Evolutionary conservation across 2,888 invertebrate species (phyloP).

Genomic region (Eupithecia dodoneata): DNA sequence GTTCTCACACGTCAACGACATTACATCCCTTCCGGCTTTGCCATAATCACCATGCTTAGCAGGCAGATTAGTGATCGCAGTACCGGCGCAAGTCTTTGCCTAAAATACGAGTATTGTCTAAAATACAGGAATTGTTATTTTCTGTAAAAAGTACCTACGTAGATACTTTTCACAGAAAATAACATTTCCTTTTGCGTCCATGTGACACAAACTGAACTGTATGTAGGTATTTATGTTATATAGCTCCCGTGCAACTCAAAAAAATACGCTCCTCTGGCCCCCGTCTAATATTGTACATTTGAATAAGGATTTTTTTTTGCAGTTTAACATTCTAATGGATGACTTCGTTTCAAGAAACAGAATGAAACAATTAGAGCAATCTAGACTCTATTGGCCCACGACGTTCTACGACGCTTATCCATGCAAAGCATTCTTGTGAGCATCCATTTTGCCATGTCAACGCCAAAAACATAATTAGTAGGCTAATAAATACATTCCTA

Average conservation of each 20-base stretch:
- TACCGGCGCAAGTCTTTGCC: too few relatives aligned
- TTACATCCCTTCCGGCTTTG: not conserved
- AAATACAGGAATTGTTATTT: too few relatives aligned
- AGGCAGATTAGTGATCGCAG: too few relatives aligned
- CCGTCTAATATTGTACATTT: too few relatives aligned
- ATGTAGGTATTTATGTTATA: too few relatives aligned
- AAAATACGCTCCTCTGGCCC: too few relatives aligned
- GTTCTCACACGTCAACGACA: not conserved
- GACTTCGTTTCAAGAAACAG: conserved; percentile 69
- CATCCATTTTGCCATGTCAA: conserved; percentile 21
- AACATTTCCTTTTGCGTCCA: not conserved
- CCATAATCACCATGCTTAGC: not conserved
- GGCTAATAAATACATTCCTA: too few relatives aligned
- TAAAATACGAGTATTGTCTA: too few relatives aligned
- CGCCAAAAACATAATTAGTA: not conserved
- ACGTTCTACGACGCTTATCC: conserved; percentile 71
- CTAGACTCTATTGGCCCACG: conserved; percentile 76
- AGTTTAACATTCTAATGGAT: conserved; percentile 65
- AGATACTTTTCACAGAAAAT: not conserved
- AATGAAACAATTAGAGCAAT: conserved; percentile 66
- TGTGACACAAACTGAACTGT: not conserved
- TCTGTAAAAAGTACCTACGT: too few relatives aligned
- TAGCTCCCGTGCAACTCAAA: too few relatives aligned
- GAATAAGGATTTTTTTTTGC: conserved; percentile 38
- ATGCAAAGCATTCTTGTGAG: conserved; percentile 72